Evolutionary conservation across 2,797 vertebrate species (phyloP).

Genomic region (Loriculus beryllinus): DNA sequence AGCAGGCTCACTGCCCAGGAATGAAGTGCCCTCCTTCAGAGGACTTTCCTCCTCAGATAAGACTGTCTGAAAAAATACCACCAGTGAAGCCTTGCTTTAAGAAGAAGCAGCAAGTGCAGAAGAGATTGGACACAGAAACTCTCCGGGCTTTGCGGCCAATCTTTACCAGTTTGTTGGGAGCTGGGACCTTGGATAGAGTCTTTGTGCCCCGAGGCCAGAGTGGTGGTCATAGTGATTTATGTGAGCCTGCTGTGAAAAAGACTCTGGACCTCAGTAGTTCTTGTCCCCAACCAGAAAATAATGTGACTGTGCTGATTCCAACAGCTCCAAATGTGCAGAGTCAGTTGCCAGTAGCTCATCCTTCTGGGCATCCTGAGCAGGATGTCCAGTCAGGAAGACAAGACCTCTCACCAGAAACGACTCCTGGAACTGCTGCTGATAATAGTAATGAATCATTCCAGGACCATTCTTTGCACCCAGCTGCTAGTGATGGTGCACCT

Average conservation of each 20-base stretch:
- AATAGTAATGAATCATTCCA: slow-evolving; percentile 78
- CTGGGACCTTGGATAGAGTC: slow-evolving; percentile 86
- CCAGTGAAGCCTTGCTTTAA: slow-evolving; percentile 94
- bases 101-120: slow-evolving; percentile 90
- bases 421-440: slow-evolving; percentile 66
- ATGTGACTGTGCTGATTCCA: slow-evolving; percentile 76
- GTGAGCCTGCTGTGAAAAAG: slow-evolving; percentile 86
- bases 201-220: slow-evolving; percentile 85
- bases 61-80: slow-evolving; percentile 88
- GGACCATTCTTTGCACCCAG: slow-evolving; percentile 73
- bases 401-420: slow-evolving; percentile 70
- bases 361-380: slow-evolving; percentile 66
- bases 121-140: slow-evolving; percentile 87
- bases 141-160: slow-evolving; percentile 89
- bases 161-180: slow-evolving; percentile 86
- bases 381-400: slow-evolving; percentile 66
- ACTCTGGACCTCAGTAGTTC: slow-evolving; percentile 78
- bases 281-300: slow-evolving; percentile 79
- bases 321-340: slow-evolving; percentile 74
- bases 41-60: slow-evolving; percentile 80
- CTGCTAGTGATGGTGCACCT: slow-evolving; percentile 62
- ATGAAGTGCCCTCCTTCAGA: slow-evolving; percentile 66
- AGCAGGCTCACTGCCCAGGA: slow-evolving; percentile 54
- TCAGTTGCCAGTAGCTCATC: slow-evolving; percentile 61
- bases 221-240: slow-evolving; percentile 78